phyloP scores from a whole-genome alignment of 2,888 invertebrate species.

The Melinaea marsaeus region DNA sequence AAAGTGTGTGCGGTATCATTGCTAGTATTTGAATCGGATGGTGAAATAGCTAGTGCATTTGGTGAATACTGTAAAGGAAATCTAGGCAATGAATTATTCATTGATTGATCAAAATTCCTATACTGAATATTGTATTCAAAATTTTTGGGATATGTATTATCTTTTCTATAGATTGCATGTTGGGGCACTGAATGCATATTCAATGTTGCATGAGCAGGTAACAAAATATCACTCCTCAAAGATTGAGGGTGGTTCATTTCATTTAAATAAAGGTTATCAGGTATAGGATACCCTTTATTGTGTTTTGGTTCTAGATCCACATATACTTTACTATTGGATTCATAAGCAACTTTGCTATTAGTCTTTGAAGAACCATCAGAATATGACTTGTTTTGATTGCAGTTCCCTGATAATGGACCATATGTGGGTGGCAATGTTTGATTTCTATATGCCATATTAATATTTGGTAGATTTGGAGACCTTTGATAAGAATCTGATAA shows the following conservation, averaged over 20 bases:
- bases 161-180: slow-evolving; percentile 62
- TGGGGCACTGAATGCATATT: slow-evolving; percentile 53
- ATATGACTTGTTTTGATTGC: slow-evolving; percentile 59
- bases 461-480: slow-evolving; percentile 50
- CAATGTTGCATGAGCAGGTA: slow-evolving; percentile 54
- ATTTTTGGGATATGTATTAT: slow-evolving; percentile 49
- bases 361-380: slow-evolving; percentile 53
- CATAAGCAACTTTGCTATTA: slow-evolving; percentile 59
- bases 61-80: slow-evolving; percentile 66
- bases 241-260: slow-evolving; percentile 53
- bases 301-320: slow-evolving; percentile 57
- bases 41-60: slow-evolving; percentile 64
- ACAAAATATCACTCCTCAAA: slow-evolving; percentile 52
- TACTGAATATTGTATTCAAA: slow-evolving; percentile 58
- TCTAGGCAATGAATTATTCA: slow-evolving; percentile 51
- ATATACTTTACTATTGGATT: slow-evolving; percentile 55
- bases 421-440: slow-evolving; percentile 60
- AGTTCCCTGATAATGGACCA: slow-evolving; percentile 53
- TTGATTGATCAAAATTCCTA: slow-evolving; percentile 54
- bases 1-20: slow-evolving; percentile 60
- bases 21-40: slow-evolving; percentile 66
- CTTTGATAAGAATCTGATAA: slow-evolving; percentile 62
- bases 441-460: slow-evolving; percentile 53
- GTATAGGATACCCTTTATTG: slow-evolving; percentile 49
- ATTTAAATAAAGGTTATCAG: slow-evolving; percentile 59